phyloP scores from a whole-genome alignment of 2,113 vertebrate species.

The Scatophagus argus region DNA sequence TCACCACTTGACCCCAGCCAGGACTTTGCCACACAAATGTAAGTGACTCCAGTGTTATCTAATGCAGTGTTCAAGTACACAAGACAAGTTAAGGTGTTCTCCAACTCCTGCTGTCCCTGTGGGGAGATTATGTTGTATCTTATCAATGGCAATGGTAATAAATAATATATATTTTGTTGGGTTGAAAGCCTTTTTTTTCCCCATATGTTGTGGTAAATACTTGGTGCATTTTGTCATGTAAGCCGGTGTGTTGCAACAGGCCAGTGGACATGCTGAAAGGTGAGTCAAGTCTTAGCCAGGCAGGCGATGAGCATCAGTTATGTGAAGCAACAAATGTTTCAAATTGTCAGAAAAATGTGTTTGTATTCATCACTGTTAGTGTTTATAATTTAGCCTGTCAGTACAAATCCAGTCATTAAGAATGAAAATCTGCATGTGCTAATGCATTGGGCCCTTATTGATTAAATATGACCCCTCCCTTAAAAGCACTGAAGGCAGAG shows the following conservation, averaged over 20 bases:
- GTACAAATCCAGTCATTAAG: background rate
- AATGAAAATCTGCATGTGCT: constrained; percentile 6
- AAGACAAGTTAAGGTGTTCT: constrained; percentile 21
- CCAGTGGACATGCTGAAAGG: constrained; percentile 12
- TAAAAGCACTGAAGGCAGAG: background rate
- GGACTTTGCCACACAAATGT: constrained; percentile 99
- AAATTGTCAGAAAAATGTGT: constrained; percentile 46
- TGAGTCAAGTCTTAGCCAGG: background rate
- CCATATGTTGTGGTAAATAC: background rate
- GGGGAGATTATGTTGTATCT: background rate
- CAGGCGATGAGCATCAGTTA: constrained; percentile 12
- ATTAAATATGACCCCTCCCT: background rate
- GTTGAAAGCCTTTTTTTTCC: background rate
- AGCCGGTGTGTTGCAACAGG: constrained; percentile 32
- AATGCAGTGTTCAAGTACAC: constrained; percentile 13
- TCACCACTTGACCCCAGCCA: constrained; percentile 97
- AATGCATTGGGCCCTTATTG: background rate
- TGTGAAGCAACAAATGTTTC: constrained; percentile 16
- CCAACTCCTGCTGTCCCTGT: background rate
- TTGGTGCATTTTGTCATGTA: background rate
- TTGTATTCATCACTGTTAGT: background rate
- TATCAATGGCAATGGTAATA: too few species aligned
- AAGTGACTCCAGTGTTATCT: constrained; percentile 78
- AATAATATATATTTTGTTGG: background rate
- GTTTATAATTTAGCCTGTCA: constrained; percentile 7